Evolutionary conservation across 2,888 invertebrate genomes (phyloP).

Genomic region (Scaptomyza reducta): DNA sequence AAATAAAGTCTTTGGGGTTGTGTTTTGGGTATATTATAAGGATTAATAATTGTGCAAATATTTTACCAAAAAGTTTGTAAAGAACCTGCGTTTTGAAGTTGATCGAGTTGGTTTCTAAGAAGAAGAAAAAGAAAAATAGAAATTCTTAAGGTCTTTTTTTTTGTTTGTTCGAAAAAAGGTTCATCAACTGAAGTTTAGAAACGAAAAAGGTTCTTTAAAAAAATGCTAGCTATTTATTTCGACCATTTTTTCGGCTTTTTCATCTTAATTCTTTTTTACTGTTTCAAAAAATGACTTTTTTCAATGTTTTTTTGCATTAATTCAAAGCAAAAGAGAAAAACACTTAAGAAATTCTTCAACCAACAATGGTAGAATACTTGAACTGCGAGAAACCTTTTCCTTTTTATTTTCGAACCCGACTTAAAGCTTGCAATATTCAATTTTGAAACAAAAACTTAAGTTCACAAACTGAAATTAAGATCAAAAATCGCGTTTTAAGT

Average conservation of each 20-base stretch:
- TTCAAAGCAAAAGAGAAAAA: too few species aligned
- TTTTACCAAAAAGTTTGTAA: constrained; percentile 11
- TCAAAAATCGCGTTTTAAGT: neutral
- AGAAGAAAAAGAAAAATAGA: constrained; percentile 3
- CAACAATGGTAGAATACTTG: too few species aligned
- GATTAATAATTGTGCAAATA: constrained; percentile 6
- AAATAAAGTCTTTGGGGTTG: neutral
- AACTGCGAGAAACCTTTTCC: too few species aligned
- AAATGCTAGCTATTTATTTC: neutral
- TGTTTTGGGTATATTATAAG: neutral
- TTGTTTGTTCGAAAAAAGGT: neutral
- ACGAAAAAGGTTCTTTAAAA: neutral
- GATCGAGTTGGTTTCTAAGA: constrained; percentile 7
- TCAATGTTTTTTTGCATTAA: too few species aligned
- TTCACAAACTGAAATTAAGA: neutral
- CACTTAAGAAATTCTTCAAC: too few species aligned
- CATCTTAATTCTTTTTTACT: too few species aligned
- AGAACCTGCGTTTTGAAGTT: constrained; percentile 12
- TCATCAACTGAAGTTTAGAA: neutral
- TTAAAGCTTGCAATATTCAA: neutral
- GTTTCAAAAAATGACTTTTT: too few species aligned
- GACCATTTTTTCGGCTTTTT: too few species aligned
- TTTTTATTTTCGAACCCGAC: too few species aligned
- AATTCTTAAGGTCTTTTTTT: constrained; percentile 9
- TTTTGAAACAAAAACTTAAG: neutral